Conservation (phyloP, 2,888 invertebrate species). For the Ptilodon capucinus region DNA sequence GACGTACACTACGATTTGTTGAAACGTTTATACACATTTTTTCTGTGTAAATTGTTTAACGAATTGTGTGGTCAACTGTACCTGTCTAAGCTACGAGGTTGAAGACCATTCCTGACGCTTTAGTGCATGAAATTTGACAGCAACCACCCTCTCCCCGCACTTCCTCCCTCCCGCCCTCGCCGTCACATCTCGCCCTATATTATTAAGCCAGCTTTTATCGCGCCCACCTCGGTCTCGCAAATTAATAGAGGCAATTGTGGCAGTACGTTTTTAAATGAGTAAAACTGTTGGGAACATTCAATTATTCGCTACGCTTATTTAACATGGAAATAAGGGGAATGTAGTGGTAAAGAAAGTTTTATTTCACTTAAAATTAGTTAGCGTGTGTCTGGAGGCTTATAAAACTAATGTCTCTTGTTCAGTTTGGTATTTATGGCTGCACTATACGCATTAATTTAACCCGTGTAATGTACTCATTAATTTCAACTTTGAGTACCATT, state of each 20-base stretch:
- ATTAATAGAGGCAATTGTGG: slow-evolving; percentile 59
- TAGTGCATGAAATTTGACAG: slow-evolving; percentile 73
- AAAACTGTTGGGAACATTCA: slow-evolving; percentile 44
- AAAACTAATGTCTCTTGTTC: not conserved
- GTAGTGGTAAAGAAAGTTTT: slow-evolving; percentile 17
- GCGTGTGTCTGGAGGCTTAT: not conserved
- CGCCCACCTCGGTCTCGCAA: slow-evolving; percentile 48
- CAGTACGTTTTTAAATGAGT: slow-evolving; percentile 48
- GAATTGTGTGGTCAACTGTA: slow-evolving; percentile 37
- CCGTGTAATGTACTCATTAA: no score
- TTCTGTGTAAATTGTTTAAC: not conserved
- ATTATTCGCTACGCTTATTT: slow-evolving; percentile 34
- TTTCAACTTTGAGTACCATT: no score
- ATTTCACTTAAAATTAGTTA: slow-evolving; percentile 9
- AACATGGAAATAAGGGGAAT: slow-evolving; percentile 24
- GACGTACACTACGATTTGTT: no score
- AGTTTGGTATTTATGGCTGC: not conserved
- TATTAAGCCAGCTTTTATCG: slow-evolving; percentile 62
- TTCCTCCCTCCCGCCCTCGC: not conserved
- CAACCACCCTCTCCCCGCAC: slow-evolving; percentile 25
- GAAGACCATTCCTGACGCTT: slow-evolving; percentile 59
- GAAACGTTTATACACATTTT: not conserved
- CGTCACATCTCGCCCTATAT: slow-evolving; percentile 38
- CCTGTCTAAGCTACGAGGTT: slow-evolving; percentile 45
- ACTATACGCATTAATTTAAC: no score